Conservation (phyloP, 2,888 invertebrate species). For the Azorinus chamasolen region DNA sequence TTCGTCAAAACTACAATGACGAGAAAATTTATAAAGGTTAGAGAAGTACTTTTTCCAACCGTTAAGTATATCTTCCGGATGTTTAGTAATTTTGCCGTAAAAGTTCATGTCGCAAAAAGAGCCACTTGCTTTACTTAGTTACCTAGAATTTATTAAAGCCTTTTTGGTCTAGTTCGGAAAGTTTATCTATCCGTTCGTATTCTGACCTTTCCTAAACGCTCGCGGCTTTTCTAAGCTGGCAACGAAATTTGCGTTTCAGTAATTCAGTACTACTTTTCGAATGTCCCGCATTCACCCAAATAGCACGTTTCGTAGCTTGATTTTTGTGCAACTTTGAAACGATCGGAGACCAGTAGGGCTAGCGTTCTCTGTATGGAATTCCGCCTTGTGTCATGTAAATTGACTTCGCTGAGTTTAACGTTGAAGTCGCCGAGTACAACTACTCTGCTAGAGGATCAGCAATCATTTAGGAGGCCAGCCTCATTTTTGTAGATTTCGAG, state of each 20-base stretch:
- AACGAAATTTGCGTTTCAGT: neutral
- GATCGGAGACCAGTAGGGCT: neutral
- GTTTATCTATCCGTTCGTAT: too few relatives aligned
- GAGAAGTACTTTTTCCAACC: too few relatives aligned
- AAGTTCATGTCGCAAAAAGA: neutral
- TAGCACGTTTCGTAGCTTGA: too few relatives aligned
- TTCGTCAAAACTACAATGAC: too few relatives aligned
- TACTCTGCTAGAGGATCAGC: neutral
- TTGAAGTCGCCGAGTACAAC: constrained; percentile 9
- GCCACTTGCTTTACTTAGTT: neutral
- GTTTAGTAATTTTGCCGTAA: too few relatives aligned
- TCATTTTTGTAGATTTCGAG: neutral
- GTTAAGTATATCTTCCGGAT: too few relatives aligned
- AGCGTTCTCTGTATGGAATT: too few relatives aligned
- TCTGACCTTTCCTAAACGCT: constrained; percentile 1
- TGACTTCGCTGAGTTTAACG: neutral
- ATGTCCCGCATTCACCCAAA: neutral
- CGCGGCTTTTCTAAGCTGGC: neutral
- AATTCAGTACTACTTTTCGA: neutral
- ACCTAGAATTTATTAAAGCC: constrained; percentile 6
- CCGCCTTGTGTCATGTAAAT: too few relatives aligned
- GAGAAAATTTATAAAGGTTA: too few relatives aligned
- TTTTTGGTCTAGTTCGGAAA: constrained; percentile 7
- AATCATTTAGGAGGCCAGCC: neutral
- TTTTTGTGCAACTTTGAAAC: neutral